Evolutionary conservation across 2,797 vertebrate species (phyloP).

Genomic region (Salarias fasciatus): DNA sequence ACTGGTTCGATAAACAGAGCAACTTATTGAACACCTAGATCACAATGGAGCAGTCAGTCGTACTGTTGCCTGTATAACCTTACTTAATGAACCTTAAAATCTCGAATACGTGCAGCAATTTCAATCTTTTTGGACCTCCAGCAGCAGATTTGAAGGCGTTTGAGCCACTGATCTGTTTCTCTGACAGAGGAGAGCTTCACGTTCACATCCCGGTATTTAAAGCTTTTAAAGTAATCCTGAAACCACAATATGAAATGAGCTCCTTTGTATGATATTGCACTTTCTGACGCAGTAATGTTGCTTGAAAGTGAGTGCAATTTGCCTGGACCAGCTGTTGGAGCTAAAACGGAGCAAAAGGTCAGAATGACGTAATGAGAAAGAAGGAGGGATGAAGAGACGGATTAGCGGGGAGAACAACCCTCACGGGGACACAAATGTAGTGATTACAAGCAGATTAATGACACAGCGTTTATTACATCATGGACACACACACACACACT

Average conservation of each 20-base stretch:
- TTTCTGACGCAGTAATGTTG: background rate
- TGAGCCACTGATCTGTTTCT: background rate
- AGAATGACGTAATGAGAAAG: constrained; percentile 73
- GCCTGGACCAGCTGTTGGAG: constrained; percentile 69
- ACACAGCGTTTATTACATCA: constrained; percentile 46
- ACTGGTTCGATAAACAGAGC: background rate
- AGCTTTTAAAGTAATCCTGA: constrained; percentile 20
- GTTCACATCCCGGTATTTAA: constrained; percentile 14
- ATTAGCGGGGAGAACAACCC: constrained; percentile 71
- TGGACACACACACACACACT: constrained; percentile 6
- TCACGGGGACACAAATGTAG: constrained; percentile 59
- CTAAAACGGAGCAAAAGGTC: constrained; percentile 65
- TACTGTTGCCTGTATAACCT: background rate
- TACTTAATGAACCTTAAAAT: constrained; percentile 9
- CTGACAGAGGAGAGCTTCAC: background rate
- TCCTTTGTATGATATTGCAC: constrained; percentile 1
- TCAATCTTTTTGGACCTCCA: background rate
- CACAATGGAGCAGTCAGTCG: background rate
- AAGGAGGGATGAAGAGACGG: constrained; percentile 69
- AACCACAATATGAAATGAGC: constrained; percentile 4
- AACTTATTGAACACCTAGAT: background rate
- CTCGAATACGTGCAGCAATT: constrained; percentile 15
- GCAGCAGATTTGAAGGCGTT: background rate
- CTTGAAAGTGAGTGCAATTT: constrained; percentile 29
- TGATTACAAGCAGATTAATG: constrained; percentile 80